A percentile compares a stretch with the other conserved stretches of the same genome.
Conservation (phyloP, 53 echinoderm and acorn worm genomes). For the Apostichopus leukothele region DNA sequence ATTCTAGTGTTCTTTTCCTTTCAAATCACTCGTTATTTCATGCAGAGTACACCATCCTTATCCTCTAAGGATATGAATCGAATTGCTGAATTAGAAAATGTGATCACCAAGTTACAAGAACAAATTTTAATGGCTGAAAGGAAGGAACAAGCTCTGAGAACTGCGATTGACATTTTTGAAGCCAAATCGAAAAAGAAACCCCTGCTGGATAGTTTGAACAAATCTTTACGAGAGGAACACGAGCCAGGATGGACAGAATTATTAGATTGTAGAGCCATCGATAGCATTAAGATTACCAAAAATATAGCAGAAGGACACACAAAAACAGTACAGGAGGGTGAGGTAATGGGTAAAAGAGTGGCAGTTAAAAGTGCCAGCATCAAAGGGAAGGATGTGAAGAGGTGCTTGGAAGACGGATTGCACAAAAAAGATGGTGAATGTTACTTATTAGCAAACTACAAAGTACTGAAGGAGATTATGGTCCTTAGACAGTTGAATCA, state of each 20-base stretch:
- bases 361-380: slow-evolving; percentile 88
- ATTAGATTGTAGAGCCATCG: slow-evolving; percentile 74
- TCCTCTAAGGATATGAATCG: neutral
- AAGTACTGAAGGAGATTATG: slow-evolving; percentile 94
- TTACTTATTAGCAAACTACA: slow-evolving; percentile 83
- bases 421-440: slow-evolving; percentile 91
- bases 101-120: slow-evolving; percentile 58
- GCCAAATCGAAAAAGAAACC: slow-evolving; percentile 21
- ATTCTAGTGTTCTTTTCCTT: slow-evolving; percentile 47
- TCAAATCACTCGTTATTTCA: slow-evolving; percentile 47
- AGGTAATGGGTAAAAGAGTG: slow-evolving; percentile 55
- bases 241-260: slow-evolving; percentile 2
- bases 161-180: slow-evolving; percentile 53
- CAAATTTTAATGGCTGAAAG: slow-evolving; percentile 60
- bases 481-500: slow-evolving; percentile 81
- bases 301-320: slow-evolving; percentile 77
- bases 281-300: slow-evolving; percentile 69
- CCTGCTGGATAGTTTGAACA: neutral
- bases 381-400: slow-evolving; percentile 70
- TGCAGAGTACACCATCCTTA: slow-evolving; percentile 1
- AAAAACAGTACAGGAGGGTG: slow-evolving; percentile 86
- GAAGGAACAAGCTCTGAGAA: slow-evolving; percentile 57
- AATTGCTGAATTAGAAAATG: slow-evolving; percentile 48
- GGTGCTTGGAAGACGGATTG: slow-evolving; percentile 66
- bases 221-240: neutral